Evolutionary conservation across 2,797 vertebrate genomes (phyloP), one percentile per base, ranked within the genome.

Genomic region (Nothura maculosa): DNA sequence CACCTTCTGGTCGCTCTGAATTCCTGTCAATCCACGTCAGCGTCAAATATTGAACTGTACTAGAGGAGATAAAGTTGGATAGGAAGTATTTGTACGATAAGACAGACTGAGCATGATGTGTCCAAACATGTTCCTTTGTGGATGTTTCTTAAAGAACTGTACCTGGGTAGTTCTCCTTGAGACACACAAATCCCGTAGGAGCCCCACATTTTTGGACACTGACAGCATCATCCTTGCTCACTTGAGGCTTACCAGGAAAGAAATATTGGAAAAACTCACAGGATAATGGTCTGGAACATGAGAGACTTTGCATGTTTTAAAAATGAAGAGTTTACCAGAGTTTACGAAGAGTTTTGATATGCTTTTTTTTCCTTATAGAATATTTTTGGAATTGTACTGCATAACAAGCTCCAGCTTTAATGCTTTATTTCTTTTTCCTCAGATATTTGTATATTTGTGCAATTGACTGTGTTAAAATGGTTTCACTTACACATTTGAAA

Each of bases 401-500:
- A n/a, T 72, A 13, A 38, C 30, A 50, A 75, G 64, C 9, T n/a
- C 52, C 36, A 10, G 19, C 54, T 91, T 63, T 45, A 60, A 36
- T 75, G 58, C 4, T 68, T 95, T 47, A 19, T 47, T 89, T 72
- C 55, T 89, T 72, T 79, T 58, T 76, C 12, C 25, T 80, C 24
- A 61, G 87, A 85, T 81, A 87, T 92, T 81, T 61, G 11, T 5
- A 10, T 3, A 74, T 92, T 85, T 87, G 9, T 61, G 50, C 28
- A 68, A 20, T 28, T 30, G 52, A 50, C 10, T 27, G 9, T 27
- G 9, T 72, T 80, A 52, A 70, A 75, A 63, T 81, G 12, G 16
- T 81, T 90, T 94, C 78, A 81, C 81, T 87, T 78, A 55, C 9
- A 16, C 8, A 11, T 90, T 92, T 25, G 12, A 75, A 81, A 82